Evolutionary conservation across 2,888 invertebrate species (phyloP), one percentile per base, ranked within the genome.

Genomic region (Mylabris sibirica): DNA sequence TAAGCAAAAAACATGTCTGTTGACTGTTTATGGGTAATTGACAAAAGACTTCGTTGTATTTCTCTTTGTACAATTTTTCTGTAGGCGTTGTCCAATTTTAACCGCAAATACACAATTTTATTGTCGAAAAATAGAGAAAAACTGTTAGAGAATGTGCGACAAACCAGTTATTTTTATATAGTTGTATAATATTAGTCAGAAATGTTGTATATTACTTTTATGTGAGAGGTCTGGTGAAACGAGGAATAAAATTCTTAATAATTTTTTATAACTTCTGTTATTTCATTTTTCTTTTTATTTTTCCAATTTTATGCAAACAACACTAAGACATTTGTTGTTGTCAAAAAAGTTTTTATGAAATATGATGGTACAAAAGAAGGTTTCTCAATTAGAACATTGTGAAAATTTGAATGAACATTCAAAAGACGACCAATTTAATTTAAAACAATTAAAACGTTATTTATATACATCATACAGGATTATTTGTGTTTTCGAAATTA

Each of bases 51-150:
- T 22, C 9, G 3, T 22, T 3, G 14, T 3, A 53, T 53, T 22
- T 11, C 12, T 22, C 22, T 26, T 14, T 14, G 9, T 14, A 24
- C 17, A 17, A 60, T 17, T 60, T 60, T 60, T 35, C 34, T 35
- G 34, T 60, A 60, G 34, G 26, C 14, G 22, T 60, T 60, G n/a
- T 60, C 34, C 35, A 22, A 26, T n/a, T 57, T 53, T 4, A n/a
- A 24, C 22, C 57, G 24, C 57, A 57, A 57, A 57, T 57, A 57
- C 24, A 14, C 26, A 57, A 57, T 57, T 57, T 57, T 11, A 57
- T 26, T 57, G 1, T 57, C 6, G 3, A 26, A 53, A 57, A 57
- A 57, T 57, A 57, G 24, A 57, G 57, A 6, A 57, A n/a, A 57
- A 57, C 6, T 57, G 24, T 4, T 57, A 2, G 14, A 14, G 14